These are phyloP conservation scores for Trachurus trachurus DNA, from an alignment of 2,797 vertebrate genomes.

Conservation along the genomic window DNA sequence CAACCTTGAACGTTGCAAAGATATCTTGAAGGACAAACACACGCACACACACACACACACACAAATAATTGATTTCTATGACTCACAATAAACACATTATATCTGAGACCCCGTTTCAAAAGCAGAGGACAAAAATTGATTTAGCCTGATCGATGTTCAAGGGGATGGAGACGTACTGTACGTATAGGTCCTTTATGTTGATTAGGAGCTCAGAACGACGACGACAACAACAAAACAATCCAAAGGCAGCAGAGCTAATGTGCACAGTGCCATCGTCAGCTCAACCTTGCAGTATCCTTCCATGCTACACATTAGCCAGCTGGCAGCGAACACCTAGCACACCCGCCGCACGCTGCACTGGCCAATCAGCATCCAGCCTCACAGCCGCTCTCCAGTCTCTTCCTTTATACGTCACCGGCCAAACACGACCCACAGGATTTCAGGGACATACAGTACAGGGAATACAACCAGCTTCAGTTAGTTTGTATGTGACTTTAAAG, in stretches of 20 bases:
- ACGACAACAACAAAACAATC: conserved; percentile 2
- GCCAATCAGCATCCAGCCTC: conserved; percentile 3
- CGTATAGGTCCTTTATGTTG: conserved; percentile 34
- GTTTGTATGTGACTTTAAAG: too few species aligned
- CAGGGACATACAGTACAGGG: not conserved
- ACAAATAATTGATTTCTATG: not conserved
- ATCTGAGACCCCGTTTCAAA: conserved; percentile 5
- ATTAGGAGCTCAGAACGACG: conserved; percentile 26
- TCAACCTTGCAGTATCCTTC: conserved; percentile 63
- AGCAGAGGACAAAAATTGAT: conserved; percentile 6
- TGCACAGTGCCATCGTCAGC: conserved; percentile 23
- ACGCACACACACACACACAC: conserved; percentile 12
- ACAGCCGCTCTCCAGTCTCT: not conserved
- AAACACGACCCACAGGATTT: not conserved
- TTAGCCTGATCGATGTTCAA: conserved; percentile 9
- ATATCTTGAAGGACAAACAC: conserved; percentile 41
- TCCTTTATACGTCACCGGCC: not conserved
- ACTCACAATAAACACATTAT: conserved; percentile 13
- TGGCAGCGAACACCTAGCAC: conserved; percentile 31
- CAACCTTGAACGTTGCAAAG: conserved; percentile 44
- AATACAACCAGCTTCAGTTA: too few species aligned
- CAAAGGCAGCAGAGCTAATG: conserved; percentile 37
- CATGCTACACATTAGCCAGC: conserved; percentile 32
- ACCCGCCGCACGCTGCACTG: conserved; percentile 17
- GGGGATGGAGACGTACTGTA: conserved; percentile 1